phyloP scores from a whole-genome alignment of 2,113 vertebrate species.

The Puffinus mauretanicus region DNA sequence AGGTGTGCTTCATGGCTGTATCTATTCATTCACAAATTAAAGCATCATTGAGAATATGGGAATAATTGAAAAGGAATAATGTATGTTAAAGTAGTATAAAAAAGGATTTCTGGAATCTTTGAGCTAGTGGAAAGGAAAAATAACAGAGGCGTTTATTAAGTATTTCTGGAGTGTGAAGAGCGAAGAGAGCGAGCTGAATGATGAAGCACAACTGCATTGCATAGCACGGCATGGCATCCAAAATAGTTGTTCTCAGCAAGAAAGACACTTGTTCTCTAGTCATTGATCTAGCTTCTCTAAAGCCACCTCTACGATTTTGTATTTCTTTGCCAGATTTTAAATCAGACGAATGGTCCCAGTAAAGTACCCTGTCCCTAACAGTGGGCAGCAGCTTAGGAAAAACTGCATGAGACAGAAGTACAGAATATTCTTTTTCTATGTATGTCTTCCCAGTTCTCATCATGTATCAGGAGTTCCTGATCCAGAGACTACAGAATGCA shows the following conservation, averaged over 20 bases:
- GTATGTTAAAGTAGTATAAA: neutral
- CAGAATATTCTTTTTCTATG: neutral
- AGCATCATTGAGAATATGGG: neutral
- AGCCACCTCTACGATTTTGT: neutral
- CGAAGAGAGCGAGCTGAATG: neutral
- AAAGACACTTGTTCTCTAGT: neutral
- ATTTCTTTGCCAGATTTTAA: neutral
- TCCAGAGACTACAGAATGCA: neutral
- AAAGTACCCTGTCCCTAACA: neutral
- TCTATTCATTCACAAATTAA: neutral
- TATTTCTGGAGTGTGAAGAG: neutral
- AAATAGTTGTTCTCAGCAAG: neutral
- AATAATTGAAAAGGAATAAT: neutral
- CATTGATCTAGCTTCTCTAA: neutral
- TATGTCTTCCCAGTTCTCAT: neutral
- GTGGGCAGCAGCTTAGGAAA: neutral
- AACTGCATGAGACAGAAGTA: neutral
- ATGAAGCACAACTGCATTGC: too few species aligned
- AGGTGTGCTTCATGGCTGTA: neutral
- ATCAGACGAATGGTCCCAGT: neutral
- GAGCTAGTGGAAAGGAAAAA: neutral
- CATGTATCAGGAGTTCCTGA: neutral
- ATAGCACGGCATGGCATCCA: neutral
- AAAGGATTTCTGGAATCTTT: neutral
- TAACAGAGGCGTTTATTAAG: neutral